Base-by-base conservation (phyloP, 2,888 invertebrate species). In the Siphlonurus alternatus region DNA sequence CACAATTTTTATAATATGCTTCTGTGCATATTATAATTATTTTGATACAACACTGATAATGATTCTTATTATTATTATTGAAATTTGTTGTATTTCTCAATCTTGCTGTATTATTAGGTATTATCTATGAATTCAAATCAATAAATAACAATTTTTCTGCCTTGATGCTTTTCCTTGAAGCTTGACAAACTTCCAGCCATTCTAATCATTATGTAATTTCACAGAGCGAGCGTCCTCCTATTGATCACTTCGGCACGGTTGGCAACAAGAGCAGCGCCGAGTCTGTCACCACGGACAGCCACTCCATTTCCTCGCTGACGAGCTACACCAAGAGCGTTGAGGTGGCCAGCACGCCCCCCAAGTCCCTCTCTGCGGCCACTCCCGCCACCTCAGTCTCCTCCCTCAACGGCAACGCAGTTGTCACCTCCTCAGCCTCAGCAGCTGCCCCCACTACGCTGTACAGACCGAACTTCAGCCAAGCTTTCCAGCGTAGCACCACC, bases 381-480 rank as follows among this genome's bases (percentile, higher is more conserved):
- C 66, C 65, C 20, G 38, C 61, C 10, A 63, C 62, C 1, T 62
- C 63, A 1, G 62, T 59, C 15, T 53, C 65, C 1, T 53, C 63
- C 18, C 56, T 74, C 61, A 76, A 76, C 69, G 76, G 75, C 59
- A 74, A 74, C 53, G 74, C 71, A 59, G 69, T 76, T 63, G 72
- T 75, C 7, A 38, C 59, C 1, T 20, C 63, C 1, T 61, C 64
- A n/a, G 65, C 67, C 2, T 61, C 64, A n/a, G 65, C 67, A 2
- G 78, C 80, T 63, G 83, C 83, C 56, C 81, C 82, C 18, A 80
- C 81, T 66, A 84, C 86, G 63, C 78, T 87, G 76, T 87, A 86
- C 77, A 79, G 87, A 76, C 86, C 86, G 60, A 83, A 86, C 70
- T 87, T 87, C 75, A 83, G 85, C 60, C 85, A 83, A 71, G 85